Evolutionary conservation across 2,888 invertebrate species (phyloP).

Genomic region (Sinelater perroti): DNA sequence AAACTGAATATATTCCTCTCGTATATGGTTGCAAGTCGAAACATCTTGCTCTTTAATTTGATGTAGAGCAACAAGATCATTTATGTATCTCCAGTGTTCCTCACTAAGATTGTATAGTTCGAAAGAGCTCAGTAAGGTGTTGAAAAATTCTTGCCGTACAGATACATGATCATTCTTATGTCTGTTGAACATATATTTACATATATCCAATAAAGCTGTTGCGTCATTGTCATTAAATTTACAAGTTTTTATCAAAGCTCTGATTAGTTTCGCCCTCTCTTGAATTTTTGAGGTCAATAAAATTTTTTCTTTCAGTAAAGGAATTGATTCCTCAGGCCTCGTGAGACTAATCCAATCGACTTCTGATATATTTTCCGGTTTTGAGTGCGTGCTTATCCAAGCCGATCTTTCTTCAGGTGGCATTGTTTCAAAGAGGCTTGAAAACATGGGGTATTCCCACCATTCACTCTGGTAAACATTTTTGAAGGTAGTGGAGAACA

Average conservation of each 20-base stretch:
- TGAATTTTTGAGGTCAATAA: slow-evolving; percentile 6
- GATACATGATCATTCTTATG: slow-evolving; percentile 19
- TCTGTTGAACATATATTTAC: slow-evolving; percentile 14
- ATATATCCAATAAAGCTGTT: slow-evolving; percentile 14
- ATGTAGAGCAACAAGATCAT: slow-evolving; percentile 4
- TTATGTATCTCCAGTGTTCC: slow-evolving; percentile 16
- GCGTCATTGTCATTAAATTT: slow-evolving; percentile 25
- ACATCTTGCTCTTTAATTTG: background rate
- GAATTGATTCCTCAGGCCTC: slow-evolving; percentile 22
- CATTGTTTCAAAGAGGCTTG: slow-evolving; percentile 13
- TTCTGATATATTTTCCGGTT: slow-evolving; percentile 2
- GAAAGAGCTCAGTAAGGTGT: background rate
- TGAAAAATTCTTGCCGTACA: slow-evolving; percentile 1
- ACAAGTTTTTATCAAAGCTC: slow-evolving; percentile 27
- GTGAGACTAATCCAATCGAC: slow-evolving; percentile 12
- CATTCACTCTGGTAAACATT: slow-evolving; percentile 9
- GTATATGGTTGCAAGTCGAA: background rate
- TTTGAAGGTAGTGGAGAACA: slow-evolving; percentile 7
- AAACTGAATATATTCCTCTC: slow-evolving; percentile 3
- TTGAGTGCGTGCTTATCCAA: slow-evolving; percentile 2
- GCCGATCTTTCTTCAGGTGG: slow-evolving; percentile 5
- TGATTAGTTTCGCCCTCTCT: slow-evolving; percentile 2
- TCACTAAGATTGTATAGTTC: background rate
- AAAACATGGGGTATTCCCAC: slow-evolving; percentile 2
- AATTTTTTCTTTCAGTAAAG: slow-evolving; percentile 21